Percentiles rank a stretch among this genome's conserved stretches.
phyloP scores from a whole-genome alignment of 2,113 vertebrate species.

The Anseranas semipalmata region DNA sequence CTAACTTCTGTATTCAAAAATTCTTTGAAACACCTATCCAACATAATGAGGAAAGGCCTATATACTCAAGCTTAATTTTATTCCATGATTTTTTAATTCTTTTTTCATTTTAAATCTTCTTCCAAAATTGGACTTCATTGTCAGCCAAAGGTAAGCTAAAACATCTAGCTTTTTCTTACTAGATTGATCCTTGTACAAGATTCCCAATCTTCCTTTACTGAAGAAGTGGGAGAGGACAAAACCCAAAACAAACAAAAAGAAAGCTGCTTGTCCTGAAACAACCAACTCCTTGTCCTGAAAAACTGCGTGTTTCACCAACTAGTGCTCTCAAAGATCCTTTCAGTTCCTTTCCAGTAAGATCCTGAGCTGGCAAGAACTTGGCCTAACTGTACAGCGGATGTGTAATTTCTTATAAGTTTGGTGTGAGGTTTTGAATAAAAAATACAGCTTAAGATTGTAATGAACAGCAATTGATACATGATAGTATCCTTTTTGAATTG shows the following conservation, averaged over 20 bases:
- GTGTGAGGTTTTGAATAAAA: background rate
- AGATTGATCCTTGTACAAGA: background rate
- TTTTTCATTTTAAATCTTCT: background rate
- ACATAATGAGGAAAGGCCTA: background rate
- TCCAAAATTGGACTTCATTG: background rate
- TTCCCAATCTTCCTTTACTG: background rate
- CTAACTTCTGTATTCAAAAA: background rate
- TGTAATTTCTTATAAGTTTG: background rate
- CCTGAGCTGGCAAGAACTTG: background rate
- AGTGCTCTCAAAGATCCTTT: background rate
- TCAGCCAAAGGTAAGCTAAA: background rate
- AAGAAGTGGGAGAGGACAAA: background rate
- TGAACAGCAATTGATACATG: background rate
- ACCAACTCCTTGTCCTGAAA: background rate
- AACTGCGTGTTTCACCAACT: background rate
- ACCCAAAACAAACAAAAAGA: background rate
- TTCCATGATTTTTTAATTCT: background rate
- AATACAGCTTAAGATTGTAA: background rate
- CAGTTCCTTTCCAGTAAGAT: background rate
- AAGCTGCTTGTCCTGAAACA: background rate
- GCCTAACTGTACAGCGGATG: rapidly evolving
- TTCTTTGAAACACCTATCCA: background rate
- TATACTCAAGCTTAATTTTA: background rate
- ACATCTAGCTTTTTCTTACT: background rate
- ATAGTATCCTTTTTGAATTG: background rate